These are phyloP conservation scores for Bathynomus jamesi DNA, from an alignment of 1,140 invertebrate species.

Conservation along the genomic window DNA sequence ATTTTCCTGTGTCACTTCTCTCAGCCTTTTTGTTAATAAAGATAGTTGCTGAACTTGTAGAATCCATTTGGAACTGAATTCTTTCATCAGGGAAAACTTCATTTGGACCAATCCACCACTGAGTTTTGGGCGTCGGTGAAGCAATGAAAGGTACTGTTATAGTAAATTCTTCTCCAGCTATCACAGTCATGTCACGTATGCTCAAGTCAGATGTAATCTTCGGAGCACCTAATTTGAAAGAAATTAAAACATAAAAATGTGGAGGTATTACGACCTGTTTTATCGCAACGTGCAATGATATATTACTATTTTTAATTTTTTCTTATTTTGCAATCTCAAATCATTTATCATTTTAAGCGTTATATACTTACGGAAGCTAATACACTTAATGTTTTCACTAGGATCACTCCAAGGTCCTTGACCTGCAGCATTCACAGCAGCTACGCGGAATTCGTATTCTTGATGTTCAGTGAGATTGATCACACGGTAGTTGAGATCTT, in stretches of 20 bases:
- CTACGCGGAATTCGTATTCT: constrained; percentile 94
- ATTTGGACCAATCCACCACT: constrained; percentile 79
- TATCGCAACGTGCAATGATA: too few species aligned
- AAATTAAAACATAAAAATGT: too few species aligned
- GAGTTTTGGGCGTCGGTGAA: constrained; percentile 76
- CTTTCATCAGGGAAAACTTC: constrained; percentile 71
- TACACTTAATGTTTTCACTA: constrained; percentile 72
- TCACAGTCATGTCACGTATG: constrained; percentile 87
- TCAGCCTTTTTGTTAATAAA: constrained; percentile 82
- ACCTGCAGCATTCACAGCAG: constrained; percentile 90
- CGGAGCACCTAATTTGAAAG: constrained; percentile 51
- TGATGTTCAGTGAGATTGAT: constrained; percentile 86
- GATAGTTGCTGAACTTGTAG: constrained; percentile 59
- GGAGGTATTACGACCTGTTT: too few species aligned
- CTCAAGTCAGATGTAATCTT: constrained; percentile 89
- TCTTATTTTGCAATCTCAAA: too few species aligned
- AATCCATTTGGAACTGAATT: constrained; percentile 77
- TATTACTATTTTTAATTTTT: too few species aligned
- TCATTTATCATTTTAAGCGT: too few species aligned
- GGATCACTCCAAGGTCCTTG: constrained; percentile 83
- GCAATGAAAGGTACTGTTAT: constrained; percentile 88
- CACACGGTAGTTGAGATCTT: constrained; percentile 69
- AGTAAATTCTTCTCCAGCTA: constrained; percentile 90
- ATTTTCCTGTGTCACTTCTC: constrained; percentile 80
- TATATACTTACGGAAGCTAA: constrained; percentile 37